Evolutionary conservation across 2,888 invertebrate genomes (phyloP).

Genomic region (Synergus umbraculus): DNA sequence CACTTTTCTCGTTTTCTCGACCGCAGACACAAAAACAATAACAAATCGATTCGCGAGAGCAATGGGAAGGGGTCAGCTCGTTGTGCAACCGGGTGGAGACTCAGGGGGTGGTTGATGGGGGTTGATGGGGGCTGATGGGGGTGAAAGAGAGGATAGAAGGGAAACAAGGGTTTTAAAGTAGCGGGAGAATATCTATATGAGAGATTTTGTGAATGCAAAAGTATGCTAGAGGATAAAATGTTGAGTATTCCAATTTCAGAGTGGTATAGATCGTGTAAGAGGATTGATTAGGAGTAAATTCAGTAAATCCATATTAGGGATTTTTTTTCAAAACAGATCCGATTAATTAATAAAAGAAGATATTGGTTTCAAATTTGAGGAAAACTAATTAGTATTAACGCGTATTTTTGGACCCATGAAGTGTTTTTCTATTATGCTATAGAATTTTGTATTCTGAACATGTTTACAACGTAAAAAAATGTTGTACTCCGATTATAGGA

Average conservation of each 20-base stretch:
- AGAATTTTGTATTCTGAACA: too few relatives aligned
- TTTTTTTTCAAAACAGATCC: not conserved
- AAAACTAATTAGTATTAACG: too few relatives aligned
- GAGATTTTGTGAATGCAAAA: constrained; percentile 68
- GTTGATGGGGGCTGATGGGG: constrained; percentile 52
- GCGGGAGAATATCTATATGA: constrained; percentile 64
- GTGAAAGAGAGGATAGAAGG: constrained; percentile 37
- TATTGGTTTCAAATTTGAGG: not conserved
- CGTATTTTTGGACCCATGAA: not conserved
- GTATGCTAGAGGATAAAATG: constrained; percentile 59
- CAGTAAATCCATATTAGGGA: not conserved
- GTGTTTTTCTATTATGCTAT: not conserved
- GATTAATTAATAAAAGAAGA: too few relatives aligned
- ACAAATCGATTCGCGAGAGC: constrained; percentile 75
- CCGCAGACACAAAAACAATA: constrained; percentile 77
- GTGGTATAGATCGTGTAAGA: not conserved
- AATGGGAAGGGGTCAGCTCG: constrained; percentile 70
- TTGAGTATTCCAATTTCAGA: constrained; percentile 48
- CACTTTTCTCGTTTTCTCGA: constrained; percentile 67
- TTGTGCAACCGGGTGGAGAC: constrained; percentile 54
- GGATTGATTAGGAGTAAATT: not conserved
- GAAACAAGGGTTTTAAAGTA: constrained; percentile 56
- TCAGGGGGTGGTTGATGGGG: constrained; percentile 48
- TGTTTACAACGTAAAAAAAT: too few relatives aligned
- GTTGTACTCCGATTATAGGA: too few relatives aligned